Percentiles rank a stretch among this genome's conserved stretches.
phyloP scores from a whole-genome alignment of 2,888 invertebrate genomes.

The Ophioninae sp. region DNA sequence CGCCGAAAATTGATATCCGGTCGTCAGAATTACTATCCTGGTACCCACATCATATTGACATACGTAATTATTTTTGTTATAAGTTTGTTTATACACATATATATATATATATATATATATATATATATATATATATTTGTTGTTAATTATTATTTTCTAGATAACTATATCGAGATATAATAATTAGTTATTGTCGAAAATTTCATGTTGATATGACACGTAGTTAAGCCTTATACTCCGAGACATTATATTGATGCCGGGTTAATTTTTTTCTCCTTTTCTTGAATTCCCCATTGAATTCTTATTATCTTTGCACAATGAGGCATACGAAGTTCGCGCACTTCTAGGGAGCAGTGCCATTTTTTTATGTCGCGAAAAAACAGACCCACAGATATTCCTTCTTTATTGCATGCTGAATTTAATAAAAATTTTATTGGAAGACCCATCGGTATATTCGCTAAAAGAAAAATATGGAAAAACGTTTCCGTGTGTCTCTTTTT shows the following conservation, averaged over 20 bases:
- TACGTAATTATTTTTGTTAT: constrained; percentile 58
- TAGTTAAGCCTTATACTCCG: constrained; percentile 58
- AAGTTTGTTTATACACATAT: too few species aligned
- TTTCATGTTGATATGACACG: constrained; percentile 63
- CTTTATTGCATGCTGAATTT: background rate
- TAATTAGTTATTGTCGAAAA: constrained; percentile 56
- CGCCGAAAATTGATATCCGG: constrained; percentile 42
- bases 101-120: constrained; percentile 33
- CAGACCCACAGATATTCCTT: background rate
- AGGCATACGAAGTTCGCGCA: constrained; percentile 31
- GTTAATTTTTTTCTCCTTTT: constrained; percentile 3
- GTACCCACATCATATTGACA: constrained; percentile 65
- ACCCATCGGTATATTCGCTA: background rate
- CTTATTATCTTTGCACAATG: constrained; percentile 62
- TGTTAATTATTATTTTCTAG: constrained; percentile 47
- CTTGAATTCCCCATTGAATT: constrained; percentile 43
- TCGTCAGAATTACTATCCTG: constrained; percentile 57
- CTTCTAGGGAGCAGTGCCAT: background rate
- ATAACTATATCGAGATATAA: constrained; percentile 53
- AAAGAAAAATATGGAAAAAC: background rate
- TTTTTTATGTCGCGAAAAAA: background rate
- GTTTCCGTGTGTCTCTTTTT: too few species aligned
- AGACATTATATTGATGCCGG: constrained; percentile 23
- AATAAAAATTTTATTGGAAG: background rate
- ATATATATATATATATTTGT: constrained; percentile 32